phyloP scores from a whole-genome alignment of 2,888 invertebrate genomes.

The Gastrophysa polygoni region DNA sequence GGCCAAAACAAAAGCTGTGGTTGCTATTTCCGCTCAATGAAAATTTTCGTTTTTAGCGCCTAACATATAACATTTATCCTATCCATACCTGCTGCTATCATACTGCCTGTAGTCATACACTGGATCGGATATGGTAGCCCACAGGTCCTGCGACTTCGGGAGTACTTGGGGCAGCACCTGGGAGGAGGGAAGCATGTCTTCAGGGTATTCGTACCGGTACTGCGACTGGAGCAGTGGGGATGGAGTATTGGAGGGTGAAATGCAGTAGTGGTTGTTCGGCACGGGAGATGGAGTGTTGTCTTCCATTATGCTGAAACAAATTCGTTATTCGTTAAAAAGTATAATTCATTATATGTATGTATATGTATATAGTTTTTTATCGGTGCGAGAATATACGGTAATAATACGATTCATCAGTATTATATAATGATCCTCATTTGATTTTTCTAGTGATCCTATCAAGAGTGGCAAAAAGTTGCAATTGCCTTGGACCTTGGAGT shows the following conservation, averaged over 20 bases:
- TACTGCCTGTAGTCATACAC: constrained; percentile 52
- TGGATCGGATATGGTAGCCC: constrained; percentile 48
- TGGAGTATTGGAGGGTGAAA: constrained; percentile 57
- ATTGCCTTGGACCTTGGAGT: too few relatives aligned
- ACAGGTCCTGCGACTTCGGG: constrained; percentile 51
- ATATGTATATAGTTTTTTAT: too few relatives aligned
- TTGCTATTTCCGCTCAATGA: too few relatives aligned
- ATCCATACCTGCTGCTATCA: constrained; percentile 42
- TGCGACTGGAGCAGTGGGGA: constrained; percentile 54
- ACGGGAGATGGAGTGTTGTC: constrained; percentile 57
- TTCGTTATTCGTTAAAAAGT: neutral
- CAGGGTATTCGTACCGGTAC: constrained; percentile 62
- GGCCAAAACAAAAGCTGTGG: too few relatives aligned
- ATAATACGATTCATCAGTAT: too few relatives aligned
- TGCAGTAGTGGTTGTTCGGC: constrained; percentile 55
- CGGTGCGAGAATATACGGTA: too few relatives aligned
- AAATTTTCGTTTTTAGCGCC: too few relatives aligned
- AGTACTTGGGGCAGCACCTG: constrained; percentile 55
- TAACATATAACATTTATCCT: too few relatives aligned
- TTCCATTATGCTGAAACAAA: constrained; percentile 55
- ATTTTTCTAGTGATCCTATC: too few relatives aligned
- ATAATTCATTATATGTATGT: too few relatives aligned
- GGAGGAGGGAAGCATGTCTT: constrained; percentile 56
- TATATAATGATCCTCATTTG: too few relatives aligned
- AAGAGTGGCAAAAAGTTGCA: too few relatives aligned